Percentiles rank a stretch among this genome's conserved stretches.
Evolutionary conservation across 2,113 vertebrate genomes (phyloP).

Genomic region (Phyllostomus hastatus): DNA sequence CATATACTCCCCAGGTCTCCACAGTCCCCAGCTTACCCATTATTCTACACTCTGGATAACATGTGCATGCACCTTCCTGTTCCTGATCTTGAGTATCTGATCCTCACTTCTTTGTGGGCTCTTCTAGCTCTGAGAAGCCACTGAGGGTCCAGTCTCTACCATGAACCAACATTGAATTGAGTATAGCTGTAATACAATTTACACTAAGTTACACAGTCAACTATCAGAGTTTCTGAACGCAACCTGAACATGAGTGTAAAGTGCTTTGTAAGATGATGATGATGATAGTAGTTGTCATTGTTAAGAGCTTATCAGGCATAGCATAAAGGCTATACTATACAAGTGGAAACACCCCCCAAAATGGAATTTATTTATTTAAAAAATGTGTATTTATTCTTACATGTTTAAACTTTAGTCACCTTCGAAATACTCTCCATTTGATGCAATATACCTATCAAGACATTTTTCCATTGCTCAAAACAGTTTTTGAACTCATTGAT

Average conservation of each 20-base stretch:
- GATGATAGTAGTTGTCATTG: not conserved
- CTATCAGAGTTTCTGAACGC: not conserved
- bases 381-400: too few relatives aligned
- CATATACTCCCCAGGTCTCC: not conserved
- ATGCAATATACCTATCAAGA: too few relatives aligned
- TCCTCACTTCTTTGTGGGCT: not conserved
- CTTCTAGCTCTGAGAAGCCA: not conserved
- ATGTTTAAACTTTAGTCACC: too few relatives aligned
- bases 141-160: not conserved
- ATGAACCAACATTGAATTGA: not conserved
- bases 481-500: too few relatives aligned
- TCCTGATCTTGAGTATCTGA: not conserved
- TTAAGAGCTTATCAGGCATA: not conserved
- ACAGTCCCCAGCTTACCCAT: not conserved
- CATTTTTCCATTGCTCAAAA: too few relatives aligned
- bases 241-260: not conserved
- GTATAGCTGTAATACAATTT: not conserved
- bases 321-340: not conserved
- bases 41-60: not conserved
- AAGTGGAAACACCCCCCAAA: too few relatives aligned
- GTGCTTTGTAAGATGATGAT: not conserved
- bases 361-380: too few relatives aligned
- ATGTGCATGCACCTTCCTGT: not conserved
- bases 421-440: too few relatives aligned
- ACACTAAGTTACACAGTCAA: not conserved